These are phyloP conservation scores for Cinclus cinclus DNA, from an alignment of 2,113 vertebrate genomes.

Conservation along the genomic window DNA sequence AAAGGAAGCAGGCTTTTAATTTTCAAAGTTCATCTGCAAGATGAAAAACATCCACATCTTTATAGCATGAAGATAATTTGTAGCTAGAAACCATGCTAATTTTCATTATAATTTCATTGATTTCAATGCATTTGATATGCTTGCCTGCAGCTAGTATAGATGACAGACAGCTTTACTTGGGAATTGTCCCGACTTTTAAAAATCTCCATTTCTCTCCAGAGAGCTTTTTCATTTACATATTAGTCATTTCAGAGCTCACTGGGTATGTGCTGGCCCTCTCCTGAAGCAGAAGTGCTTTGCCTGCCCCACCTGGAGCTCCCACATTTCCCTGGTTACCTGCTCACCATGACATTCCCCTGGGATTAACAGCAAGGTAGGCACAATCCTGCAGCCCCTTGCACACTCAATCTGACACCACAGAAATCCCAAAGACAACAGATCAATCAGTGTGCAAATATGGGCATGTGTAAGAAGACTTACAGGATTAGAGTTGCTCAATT, in stretches of 20 bases:
- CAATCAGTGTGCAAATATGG: background rate
- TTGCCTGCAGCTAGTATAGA: background rate
- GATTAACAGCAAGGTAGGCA: background rate
- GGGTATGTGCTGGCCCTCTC: background rate
- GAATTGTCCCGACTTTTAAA: background rate
- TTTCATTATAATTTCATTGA: background rate
- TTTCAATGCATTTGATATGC: constrained; percentile 11
- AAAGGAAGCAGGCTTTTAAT: constrained; percentile 4
- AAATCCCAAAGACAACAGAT: background rate
- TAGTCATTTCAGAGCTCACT: constrained; percentile 7
- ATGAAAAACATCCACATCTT: constrained; percentile 9
- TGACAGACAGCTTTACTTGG: constrained; percentile 2
- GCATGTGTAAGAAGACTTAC: background rate
- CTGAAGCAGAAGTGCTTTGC: background rate
- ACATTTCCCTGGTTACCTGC: background rate
- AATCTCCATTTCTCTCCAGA: constrained; percentile 3
- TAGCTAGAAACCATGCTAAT: constrained; percentile 30
- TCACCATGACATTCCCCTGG: background rate
- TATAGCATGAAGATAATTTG: background rate
- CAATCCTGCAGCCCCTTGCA: background rate
- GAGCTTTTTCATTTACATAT: background rate
- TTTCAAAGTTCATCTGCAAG: constrained; percentile 8
- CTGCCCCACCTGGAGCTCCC: background rate
- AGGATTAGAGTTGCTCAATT: background rate
- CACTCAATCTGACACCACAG: accelerated